Evolutionary conservation across 64 coral and sea anemone genomes (phyloP).

Genomic region (Pachyseris speciosa): DNA sequence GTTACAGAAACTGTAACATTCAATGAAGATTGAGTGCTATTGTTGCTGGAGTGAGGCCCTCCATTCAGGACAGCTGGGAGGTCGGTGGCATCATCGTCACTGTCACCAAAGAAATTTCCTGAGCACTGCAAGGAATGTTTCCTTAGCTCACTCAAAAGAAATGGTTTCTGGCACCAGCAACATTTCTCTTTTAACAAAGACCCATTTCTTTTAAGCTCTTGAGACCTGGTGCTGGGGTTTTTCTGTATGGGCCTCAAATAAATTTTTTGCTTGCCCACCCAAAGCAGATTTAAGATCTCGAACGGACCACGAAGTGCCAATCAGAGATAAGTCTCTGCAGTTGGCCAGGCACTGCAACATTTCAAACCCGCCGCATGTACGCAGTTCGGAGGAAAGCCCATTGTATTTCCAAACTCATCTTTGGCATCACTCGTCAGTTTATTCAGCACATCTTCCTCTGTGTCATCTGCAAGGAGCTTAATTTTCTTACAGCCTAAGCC

Average conservation of each 20-base stretch:
- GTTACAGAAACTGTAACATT: neutral
- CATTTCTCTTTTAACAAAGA: too few species aligned
- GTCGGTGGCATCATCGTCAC: slow-evolving; percentile 30
- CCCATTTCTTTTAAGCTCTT: slow-evolving; percentile 20
- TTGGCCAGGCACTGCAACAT: too few species aligned
- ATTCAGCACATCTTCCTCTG: neutral
- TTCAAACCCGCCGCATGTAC: too few species aligned
- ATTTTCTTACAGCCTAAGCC: too few species aligned
- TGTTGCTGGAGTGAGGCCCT: too few species aligned
- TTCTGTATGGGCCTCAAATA: slow-evolving; percentile 23
- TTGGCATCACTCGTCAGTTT: slow-evolving; percentile 17
- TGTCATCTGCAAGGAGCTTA: too few species aligned
- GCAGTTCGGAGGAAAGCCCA: slow-evolving; percentile 9
- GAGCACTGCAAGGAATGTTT: slow-evolving; percentile 11
- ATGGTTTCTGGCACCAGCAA: slow-evolving; percentile 24
- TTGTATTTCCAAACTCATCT: slow-evolving; percentile 28
- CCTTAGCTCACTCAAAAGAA: slow-evolving; percentile 17
- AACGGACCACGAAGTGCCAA: slow-evolving; percentile 3
- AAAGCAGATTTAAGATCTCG: too few species aligned
- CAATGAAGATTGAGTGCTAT: too few species aligned
- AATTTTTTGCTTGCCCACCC: neutral
- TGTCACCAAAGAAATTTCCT: slow-evolving; percentile 23
- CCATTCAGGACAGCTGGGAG: slow-evolving; percentile 6
- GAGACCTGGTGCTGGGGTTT: slow-evolving; percentile 16
- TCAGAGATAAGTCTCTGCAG: slow-evolving; percentile 2